phyloP scores from a whole-genome alignment of 2,797 vertebrate genomes.

The Bryconaethiops microstoma region DNA sequence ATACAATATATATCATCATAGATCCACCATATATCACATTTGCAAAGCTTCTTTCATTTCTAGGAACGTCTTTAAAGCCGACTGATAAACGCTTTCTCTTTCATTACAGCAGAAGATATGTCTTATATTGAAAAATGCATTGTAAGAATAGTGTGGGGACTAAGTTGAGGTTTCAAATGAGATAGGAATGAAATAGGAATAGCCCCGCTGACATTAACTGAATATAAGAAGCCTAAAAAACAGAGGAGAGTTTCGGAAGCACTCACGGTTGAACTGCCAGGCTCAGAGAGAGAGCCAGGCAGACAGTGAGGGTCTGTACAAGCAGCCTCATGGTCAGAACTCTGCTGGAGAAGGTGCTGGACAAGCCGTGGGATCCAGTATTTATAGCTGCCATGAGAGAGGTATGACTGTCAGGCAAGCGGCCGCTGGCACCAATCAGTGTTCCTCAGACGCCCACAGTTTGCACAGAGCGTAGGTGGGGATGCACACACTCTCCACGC shows the following conservation, averaged over 20 bases:
- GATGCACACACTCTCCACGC: background rate
- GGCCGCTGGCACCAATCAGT: constrained; percentile 15
- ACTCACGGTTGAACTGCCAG: constrained; percentile 63
- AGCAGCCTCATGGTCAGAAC: constrained; percentile 70
- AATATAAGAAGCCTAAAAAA: background rate
- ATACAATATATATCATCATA: too few species aligned
- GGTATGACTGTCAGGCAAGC: constrained; percentile 15
- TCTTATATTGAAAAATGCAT: background rate
- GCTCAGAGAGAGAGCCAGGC: constrained; percentile 63
- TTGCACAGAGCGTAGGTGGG: constrained; percentile 35
- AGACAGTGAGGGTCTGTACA: constrained; percentile 57
- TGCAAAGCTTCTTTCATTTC: too few species aligned
- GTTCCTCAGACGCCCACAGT: constrained; percentile 29
- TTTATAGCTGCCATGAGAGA: constrained; percentile 47
- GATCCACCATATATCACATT: too few species aligned
- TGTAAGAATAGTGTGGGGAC: background rate
- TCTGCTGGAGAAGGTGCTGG: constrained; percentile 48
- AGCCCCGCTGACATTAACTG: background rate
- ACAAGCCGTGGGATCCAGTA: background rate
- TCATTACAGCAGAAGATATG: background rate
- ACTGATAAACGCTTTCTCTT: background rate
- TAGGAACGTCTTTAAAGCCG: background rate
- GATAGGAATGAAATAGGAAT: background rate
- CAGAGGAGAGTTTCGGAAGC: background rate
- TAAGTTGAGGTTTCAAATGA: background rate